phyloP scores from a whole-genome alignment of 2,113 vertebrate species.

The Eleginops maclovinus region DNA sequence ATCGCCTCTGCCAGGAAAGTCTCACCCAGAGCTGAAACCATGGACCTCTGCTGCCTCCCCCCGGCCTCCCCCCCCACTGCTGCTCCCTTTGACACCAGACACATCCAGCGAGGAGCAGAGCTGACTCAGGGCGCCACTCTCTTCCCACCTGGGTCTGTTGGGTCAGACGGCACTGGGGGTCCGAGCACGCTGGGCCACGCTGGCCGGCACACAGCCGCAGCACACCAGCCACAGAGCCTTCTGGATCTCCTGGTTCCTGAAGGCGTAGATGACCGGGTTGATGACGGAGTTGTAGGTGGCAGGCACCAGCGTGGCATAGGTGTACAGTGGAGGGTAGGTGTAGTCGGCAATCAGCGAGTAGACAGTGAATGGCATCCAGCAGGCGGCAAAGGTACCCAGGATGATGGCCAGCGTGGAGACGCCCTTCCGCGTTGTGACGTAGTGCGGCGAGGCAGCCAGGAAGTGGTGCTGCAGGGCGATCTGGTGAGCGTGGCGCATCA shows the following conservation, averaged over 20 bases:
- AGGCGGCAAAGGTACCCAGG: constrained; percentile 97
- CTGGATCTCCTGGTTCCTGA: constrained; percentile 99
- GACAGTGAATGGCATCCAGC: constrained; percentile 99
- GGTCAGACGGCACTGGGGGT: constrained; percentile 96
- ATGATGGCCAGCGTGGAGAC: constrained; percentile 98
- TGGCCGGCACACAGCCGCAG: constrained; percentile 93
- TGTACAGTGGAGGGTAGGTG: constrained; percentile 97
- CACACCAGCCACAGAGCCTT: constrained; percentile 97
- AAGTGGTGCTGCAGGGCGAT: constrained; percentile 99
- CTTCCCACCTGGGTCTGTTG: constrained; percentile 62
- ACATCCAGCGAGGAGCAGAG: constrained; percentile 64
- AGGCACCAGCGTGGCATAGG: constrained; percentile 97
- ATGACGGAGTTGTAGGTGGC: constrained; percentile 99
- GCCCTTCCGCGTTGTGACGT: constrained; percentile 97
- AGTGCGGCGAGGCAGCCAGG: constrained; percentile 97
- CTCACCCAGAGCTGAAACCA: constrained; percentile 29
- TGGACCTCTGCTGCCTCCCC: constrained; percentile 21
- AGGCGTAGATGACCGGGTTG: constrained; percentile 98
- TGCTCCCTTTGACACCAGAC: constrained; percentile 55
- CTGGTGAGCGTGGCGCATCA: constrained; percentile 98
- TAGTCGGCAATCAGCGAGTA: constrained; percentile 98
- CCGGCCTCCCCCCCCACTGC: constrained; percentile 23
- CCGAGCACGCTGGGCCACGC: constrained; percentile 91
- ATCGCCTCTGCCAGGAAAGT: constrained; percentile 30
- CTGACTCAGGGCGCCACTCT: constrained; percentile 63